Evolutionary conservation across 1,140 invertebrate genomes (phyloP), one percentile per base, ranked within the genome.

Genomic region (Neotoxoptera formosana): DNA sequence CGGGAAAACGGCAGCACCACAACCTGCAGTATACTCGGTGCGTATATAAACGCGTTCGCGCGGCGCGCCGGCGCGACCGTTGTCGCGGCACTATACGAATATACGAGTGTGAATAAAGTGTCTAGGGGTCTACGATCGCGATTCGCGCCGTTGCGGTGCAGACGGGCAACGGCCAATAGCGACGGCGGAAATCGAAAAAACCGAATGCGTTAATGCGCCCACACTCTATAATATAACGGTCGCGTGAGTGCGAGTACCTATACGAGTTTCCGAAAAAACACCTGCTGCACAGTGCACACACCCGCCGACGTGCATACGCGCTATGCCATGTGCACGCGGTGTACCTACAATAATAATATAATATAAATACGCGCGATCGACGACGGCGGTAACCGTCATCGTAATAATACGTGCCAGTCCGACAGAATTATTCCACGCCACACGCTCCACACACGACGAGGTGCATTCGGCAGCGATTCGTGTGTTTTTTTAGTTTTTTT

Each of bases 211-310:
- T 34, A 76, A 76, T 76, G 60, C 60, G n/a, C 60, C n/a, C 30
- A n/a, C 60, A 76, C 60, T n/a, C 60, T n/a, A n/a, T n/a, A n/a
- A n/a, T n/a, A n/a, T 76, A 34, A 67, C n/a, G 14, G n/a, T 30
- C 20, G 60, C 14, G 56, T 14, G 30, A n/a, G 17, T 76, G 14
- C 4, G 30, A 76, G 60, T n/a, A n/a, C n/a, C n/a, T 76, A 41
- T 41, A 41, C 41, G 41, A 4, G 41, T 41, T 41, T 2, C n/a
- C n/a, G 14, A 76, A 76, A 76, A 76, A 76, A 76, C 60, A 76
- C 60, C 60, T 76, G 60, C 60, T 76, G 60, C 60, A 76, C 60
- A 76, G 60, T n/a, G 60, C 60, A 34, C 60, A 76, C 60, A 76
- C 60, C n/a, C 30, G 30, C 60, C 30, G n/a, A 34, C 14, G n/a